Evolutionary conservation across 2,113 vertebrate species (phyloP).

Genomic region (Carassius gibelio): DNA sequence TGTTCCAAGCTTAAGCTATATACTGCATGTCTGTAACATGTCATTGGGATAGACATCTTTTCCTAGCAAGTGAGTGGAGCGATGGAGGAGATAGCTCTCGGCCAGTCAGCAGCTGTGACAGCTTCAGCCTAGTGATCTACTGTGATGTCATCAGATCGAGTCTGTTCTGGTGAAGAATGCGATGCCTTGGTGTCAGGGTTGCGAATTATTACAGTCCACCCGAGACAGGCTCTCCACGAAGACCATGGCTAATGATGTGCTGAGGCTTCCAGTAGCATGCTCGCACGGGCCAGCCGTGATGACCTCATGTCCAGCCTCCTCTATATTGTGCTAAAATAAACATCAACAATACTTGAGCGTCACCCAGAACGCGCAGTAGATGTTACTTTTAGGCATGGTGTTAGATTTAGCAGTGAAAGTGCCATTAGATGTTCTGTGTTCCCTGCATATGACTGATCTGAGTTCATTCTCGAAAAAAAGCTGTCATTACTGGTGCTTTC

Average conservation of each 20-base stretch:
- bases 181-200: slow-evolving; percentile 41
- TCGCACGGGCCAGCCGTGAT: not conserved
- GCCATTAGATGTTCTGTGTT: slow-evolving; percentile 17
- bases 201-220: slow-evolving; percentile 35
- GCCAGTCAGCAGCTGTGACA: not conserved
- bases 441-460: not conserved
- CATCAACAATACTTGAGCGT: slow-evolving; percentile 21
- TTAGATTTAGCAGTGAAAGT: not conserved
- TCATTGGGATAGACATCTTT: slow-evolving; percentile 10
- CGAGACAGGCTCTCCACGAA: slow-evolving; percentile 10
- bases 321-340: slow-evolving; percentile 28
- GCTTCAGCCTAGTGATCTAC: slow-evolving; percentile 12
- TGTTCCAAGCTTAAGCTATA: not conserved
- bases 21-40: not conserved
- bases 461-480: slow-evolving; percentile 20
- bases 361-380: slow-evolving; percentile 15
- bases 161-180: not conserved
- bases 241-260: slow-evolving; percentile 41
- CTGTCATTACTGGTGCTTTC: slow-evolving; percentile 5
- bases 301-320: slow-evolving; percentile 7
- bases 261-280: not conserved
- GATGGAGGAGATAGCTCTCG: not conserved
- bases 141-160: slow-evolving; percentile 12
- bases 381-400: not conserved
- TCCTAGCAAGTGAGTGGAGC: not conserved